Evolutionary conservation across 2,797 vertebrate species (phyloP).

Genomic region (Xerus rutilus): DNA sequence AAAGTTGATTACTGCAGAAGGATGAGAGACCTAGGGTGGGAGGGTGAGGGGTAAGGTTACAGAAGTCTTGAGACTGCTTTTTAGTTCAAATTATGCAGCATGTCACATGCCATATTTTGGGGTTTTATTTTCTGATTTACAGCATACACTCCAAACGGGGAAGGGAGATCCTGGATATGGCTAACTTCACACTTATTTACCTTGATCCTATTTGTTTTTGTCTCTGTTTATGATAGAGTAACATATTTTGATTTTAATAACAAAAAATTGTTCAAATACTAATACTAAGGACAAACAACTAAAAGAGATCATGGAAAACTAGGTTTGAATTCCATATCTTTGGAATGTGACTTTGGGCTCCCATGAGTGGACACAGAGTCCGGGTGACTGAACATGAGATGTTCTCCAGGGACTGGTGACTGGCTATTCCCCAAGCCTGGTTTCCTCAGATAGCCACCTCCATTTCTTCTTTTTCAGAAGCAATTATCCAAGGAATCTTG

Average conservation of each 20-base stretch:
- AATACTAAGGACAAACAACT: neutral
- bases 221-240: neutral
- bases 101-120: neutral
- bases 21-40: neutral
- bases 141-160: neutral
- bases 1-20: neutral
- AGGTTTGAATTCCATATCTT: neutral
- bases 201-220: neutral
- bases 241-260: conserved; percentile 7
- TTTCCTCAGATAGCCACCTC: neutral
- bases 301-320: neutral
- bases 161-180: neutral
- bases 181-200: neutral
- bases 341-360: neutral
- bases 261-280: neutral
- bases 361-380: neutral
- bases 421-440: neutral
- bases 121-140: neutral
- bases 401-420: no score
- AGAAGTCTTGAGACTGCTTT: neutral
- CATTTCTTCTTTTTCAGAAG: neutral
- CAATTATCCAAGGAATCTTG: neutral
- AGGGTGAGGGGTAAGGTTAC: no score
- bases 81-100: neutral
- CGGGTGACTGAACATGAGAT: neutral